Evolutionary conservation across 2,113 vertebrate species (phyloP).

Genomic region (Neotragus moschatus): DNA sequence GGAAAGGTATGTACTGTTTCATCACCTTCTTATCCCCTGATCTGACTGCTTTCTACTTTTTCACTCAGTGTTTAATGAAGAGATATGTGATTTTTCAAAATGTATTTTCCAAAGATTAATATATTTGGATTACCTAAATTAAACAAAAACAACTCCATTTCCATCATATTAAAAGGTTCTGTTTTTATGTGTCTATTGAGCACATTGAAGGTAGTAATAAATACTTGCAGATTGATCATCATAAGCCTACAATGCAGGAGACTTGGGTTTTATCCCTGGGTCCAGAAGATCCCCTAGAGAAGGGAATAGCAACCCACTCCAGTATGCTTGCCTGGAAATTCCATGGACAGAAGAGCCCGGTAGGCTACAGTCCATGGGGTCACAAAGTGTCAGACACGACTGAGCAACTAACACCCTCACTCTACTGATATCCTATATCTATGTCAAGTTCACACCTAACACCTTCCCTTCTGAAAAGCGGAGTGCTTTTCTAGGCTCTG

Average conservation of each 20-base stretch:
- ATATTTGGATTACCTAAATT: background rate
- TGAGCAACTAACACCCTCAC: background rate
- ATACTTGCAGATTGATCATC: background rate
- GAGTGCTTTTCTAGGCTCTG: background rate
- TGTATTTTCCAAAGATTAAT: background rate
- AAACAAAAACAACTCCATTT: background rate
- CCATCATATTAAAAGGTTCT: background rate
- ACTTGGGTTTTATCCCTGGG: background rate
- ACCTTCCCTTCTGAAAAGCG: background rate
- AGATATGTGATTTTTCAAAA: background rate
- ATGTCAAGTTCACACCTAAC: background rate
- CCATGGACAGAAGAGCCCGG: background rate
- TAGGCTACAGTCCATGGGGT: background rate
- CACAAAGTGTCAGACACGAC: background rate
- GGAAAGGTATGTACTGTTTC: background rate
- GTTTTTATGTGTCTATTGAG: background rate
- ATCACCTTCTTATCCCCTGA: background rate
- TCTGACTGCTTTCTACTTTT: background rate
- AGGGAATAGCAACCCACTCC: background rate
- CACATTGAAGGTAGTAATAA: background rate
- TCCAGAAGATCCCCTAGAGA: background rate
- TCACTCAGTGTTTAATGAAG: background rate
- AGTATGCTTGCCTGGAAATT: background rate
- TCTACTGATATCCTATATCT: background rate
- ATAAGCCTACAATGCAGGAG: background rate